Base-by-base conservation (phyloP, 92 coral and sea anemone genomes). In the Palythoa grandis region DNA sequence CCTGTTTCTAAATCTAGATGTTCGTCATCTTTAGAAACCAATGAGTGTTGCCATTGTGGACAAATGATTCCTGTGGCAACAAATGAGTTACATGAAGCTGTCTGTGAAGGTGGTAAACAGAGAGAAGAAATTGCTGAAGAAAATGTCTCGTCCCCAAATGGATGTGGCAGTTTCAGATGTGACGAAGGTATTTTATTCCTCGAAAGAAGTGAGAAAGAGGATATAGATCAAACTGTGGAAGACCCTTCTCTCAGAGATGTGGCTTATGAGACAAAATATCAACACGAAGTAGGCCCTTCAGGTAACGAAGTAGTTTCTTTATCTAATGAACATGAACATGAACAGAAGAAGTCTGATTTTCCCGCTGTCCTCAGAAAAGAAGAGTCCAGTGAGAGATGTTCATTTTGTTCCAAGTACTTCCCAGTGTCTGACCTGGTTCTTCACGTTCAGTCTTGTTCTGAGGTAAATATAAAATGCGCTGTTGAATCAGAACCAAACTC, bases 21-120 rank as follows among this genome's bases (percentile, higher is more conserved):
- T 48, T 54, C 47, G 13, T 48, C 58, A n/a, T 74, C 78, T n/a
- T 74, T 74, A 40, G 78, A 74, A 74, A 74, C 25, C 4, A 48
- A 15, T 74, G 78, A 47, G 50, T 89, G 92, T 56, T 47, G 24
- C 19, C 52, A 89, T 17, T 89, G 92, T 79, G 90, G 66, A 37
- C 87, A 86, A 83, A 25, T 54, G 86, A 57, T 89, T 12, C 92
- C 92, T 4, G 73, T 19, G 24, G 86, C 74, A 8, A 89, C 92
- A 5, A 12, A 65, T 10, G 82, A 82, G 20, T 70, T 86, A 37
- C 92, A 89, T 72, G 92, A 89, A 71, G 63, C 82, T 58, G 90
- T 86, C 79, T 89, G 92, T 53, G 87, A 89, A 70, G 92, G 90
- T n/a, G 80, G 24, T 19, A 89, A 87, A 11, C 87, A 23, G 65